A percentile compares a stretch with the other conserved stretches of the same genome.
Evolutionary conservation across 2,888 invertebrate species (phyloP).

Genomic region (Osmoderma eremita): DNA sequence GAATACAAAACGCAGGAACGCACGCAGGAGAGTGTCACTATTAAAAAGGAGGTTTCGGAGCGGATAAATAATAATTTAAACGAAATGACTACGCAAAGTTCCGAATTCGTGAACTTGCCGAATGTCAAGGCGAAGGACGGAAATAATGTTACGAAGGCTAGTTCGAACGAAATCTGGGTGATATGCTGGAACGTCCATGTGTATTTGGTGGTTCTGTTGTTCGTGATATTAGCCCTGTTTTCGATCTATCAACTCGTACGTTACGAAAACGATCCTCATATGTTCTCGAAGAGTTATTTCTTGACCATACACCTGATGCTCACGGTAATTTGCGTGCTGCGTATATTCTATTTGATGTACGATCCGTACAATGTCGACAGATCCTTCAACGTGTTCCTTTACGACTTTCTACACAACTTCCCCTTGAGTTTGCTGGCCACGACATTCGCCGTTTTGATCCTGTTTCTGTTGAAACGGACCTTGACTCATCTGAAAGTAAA

Average conservation of each 20-base stretch:
- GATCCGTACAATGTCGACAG: conserved; percentile 91
- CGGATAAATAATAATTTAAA: conserved; percentile 49
- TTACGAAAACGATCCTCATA: conserved; percentile 85
- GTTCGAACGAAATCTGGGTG: conserved; percentile 72
- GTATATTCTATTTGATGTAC: conserved; percentile 88
- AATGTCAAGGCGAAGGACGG: conserved; percentile 66
- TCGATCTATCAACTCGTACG: conserved; percentile 88
- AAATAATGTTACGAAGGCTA: conserved; percentile 59
- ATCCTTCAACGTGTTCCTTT: conserved; percentile 80
- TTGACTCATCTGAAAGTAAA: conserved; percentile 75
- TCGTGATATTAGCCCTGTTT: conserved; percentile 84
- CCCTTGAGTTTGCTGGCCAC: conserved; percentile 89
- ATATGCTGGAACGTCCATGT: conserved; percentile 93
- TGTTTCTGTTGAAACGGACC: conserved; percentile 85
- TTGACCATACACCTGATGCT: conserved; percentile 85
- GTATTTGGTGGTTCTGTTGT: conserved; percentile 86
- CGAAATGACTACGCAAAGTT: conserved; percentile 59
- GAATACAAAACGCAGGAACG: conserved; percentile 52
- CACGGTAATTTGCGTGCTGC: conserved; percentile 81
- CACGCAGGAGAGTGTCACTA: conserved; percentile 59
- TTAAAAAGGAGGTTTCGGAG: conserved; percentile 56
- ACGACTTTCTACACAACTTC: conserved; percentile 84
- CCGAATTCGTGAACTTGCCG: conserved; percentile 68
- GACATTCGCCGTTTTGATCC: conserved; percentile 87
- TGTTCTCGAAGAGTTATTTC: conserved; percentile 89